Evolutionary conservation across 1,140 invertebrate genomes (phyloP), one percentile per base, ranked within the genome.

Genomic region (Neocloeon triangulifer): DNA sequence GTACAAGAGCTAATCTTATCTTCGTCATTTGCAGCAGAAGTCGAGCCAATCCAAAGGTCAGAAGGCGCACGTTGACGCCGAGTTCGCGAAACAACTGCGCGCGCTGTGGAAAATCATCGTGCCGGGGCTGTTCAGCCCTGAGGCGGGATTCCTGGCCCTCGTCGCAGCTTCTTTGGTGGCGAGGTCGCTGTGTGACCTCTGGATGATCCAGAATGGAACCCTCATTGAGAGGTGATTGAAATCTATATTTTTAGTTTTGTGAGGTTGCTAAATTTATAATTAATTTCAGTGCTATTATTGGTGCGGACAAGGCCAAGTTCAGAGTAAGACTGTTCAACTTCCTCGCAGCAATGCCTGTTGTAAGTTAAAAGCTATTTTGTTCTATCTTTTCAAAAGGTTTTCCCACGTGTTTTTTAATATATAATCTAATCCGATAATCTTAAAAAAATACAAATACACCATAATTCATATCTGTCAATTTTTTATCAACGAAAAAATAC

Each of bases 121-220:
- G 30, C 89, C 89, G 10, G 69, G 76, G 17, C 42, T 75, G 16
- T 64, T 70, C 47, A 65, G 66, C 10, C 51, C 66, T 23, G 80
- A 92, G 59, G 59, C 66, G 36, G 78, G 73, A 25, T 84, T 81
- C 39, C 56, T 92, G 45, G 37, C 69, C 2, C 45, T 94, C 6
- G 76, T 97, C 25, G 88, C 88, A 5, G 42, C 52, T 6, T 70
- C 81, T 16, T 57, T 98, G 6, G 60, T 94, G 7, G 66, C 76
- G 4, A 65, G 91, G 46, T 94, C 91, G 1, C 61, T 91, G 16
- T 94, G 86, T 49, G 92, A 98, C 59, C 66, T 98, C 28, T 97
- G 88, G 86, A 74, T 96, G 59, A 97, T 98, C 39, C 74, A 82
- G 43, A 82, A 82, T 53, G 74, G 75, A 10, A 97, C 91, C 2